A percentile compares a stretch with the other conserved stretches of the same genome.
phyloP scores from a whole-genome alignment of 2,797 vertebrate species.

The Leptodactylus fallax region DNA sequence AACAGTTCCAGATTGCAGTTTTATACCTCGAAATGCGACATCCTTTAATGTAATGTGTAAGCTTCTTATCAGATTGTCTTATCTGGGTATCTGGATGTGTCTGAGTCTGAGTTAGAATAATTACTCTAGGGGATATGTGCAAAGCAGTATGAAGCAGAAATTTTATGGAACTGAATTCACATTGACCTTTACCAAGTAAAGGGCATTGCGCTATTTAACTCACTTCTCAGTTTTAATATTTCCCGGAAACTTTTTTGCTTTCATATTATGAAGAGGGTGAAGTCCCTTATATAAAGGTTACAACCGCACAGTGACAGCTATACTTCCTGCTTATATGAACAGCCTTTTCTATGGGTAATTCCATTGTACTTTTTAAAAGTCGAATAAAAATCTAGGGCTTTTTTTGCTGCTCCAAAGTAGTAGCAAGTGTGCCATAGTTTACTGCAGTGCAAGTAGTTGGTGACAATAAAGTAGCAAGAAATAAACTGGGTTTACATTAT shows the following conservation, averaged over 20 bases:
- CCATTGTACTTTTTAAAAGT: conserved; percentile 6
- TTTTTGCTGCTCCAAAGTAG: neutral
- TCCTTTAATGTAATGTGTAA: conserved; percentile 41
- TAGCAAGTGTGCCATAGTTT: too few relatives aligned
- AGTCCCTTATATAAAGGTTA: conserved; percentile 39
- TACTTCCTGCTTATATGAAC: conserved; percentile 5
- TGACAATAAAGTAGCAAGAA: too few relatives aligned
- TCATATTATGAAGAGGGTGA: conserved; percentile 18
- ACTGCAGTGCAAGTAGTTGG: too few relatives aligned
- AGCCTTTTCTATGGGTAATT: neutral
- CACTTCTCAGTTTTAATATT: conserved; percentile 1
- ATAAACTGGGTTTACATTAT: too few relatives aligned
- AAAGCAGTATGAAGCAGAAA: conserved; percentile 11
- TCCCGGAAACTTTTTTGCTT: conserved; percentile 28
- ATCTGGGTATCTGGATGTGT: conserved; percentile 37
- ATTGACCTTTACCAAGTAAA: neutral
- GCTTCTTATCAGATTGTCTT: conserved; percentile 46
- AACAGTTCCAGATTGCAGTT: conserved; percentile 43
- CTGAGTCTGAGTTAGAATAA: conserved; percentile 36
- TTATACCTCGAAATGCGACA: conserved; percentile 20
- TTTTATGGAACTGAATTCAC: conserved; percentile 8
- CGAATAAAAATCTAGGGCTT: neutral
- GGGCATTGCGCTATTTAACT: neutral
- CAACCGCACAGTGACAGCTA: conserved; percentile 1
- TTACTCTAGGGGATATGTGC: conserved; percentile 17